Evolutionary conservation across 2,113 vertebrate genomes (phyloP), one percentile per base, ranked within the genome.

Genomic region (Sakesphorus luctuosus): DNA sequence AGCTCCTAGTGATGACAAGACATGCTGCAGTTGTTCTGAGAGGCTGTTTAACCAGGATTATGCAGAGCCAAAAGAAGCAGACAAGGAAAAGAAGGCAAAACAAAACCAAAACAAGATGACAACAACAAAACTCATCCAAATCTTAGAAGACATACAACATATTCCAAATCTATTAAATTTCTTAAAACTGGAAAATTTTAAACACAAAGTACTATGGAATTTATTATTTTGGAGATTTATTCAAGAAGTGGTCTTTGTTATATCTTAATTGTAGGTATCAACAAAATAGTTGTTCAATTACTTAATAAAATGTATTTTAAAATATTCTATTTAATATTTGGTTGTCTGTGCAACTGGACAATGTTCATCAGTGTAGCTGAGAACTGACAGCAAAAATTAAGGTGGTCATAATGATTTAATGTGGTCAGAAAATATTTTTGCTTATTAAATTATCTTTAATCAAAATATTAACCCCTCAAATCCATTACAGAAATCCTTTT

Each of bases 131-230:
- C 2, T 16, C 65, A 29, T 4, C 3, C 6, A 35, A 63, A 29
- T 3, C 4, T 2, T 6, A 49, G 6, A 68, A 7, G 24, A 38
- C 0, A 5, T 33, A 38, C 3, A 81, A 38, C 0, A 19, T 69
- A 71, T 62, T 63, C 77, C 10, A 73, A 53, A 40, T 85, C 13
- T 56, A 55, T 10, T 71, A 25, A 38, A 9, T 36, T 63, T 67
- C 28, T 75, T 75, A 67, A 75, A 47, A 24, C 9, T 59, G 9
- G 8, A 58, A 58, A 23, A 36, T 47, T 87, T 66, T 71, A 63
- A 43, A 35, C 25, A 2, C 9, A 77, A 75, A 85, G 4, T 31
- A 31, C 82, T 68, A 31, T 12, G 3, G 6, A 75, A 71, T 20
- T 67, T 1, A 38, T 3, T 18, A 4, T 13, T 80, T 76, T n/a